Evolutionary conservation across 1,140 invertebrate species (phyloP), one percentile per base, ranked within the genome.

Genomic region (Scaptodrosophila lebanonensis): DNA sequence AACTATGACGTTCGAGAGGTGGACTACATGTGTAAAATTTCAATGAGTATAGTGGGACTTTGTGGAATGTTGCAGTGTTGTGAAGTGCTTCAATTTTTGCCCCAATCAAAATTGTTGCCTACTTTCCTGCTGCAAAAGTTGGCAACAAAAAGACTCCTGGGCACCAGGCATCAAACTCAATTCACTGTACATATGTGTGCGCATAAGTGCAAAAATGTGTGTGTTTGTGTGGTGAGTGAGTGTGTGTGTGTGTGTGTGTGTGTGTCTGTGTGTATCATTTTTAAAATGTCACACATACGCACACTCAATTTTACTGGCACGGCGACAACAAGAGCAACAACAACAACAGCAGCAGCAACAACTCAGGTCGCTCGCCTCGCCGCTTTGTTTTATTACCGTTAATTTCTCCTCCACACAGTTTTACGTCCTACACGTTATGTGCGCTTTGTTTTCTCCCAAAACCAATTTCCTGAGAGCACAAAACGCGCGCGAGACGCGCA

Each of bases 401-500:
- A 73, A 73, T 73, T 73, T 72, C 38, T 47, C 54, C 39, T 63
- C 68, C 70, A 53, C 51, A n/a, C n/a, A n/a, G 47, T 53, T 38
- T 44, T 54, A 18, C 25, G 16, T 27, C 15, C 43, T 13, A 32
- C 52, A 43, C n/a, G n/a, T 25, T 25, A 4, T 25, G 22, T 25
- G 22, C 22, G 8, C 8, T 25, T 25, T 25, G 8, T 25, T 25
- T 4, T 4, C 22, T 25, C 3, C 43, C 63, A 71, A 77, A 52
- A 79, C 71, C 67, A 77, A 77, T 77, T 77, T 73, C 51, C 56
- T 65, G 64, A 72, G 73, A 77, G 73, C 57, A 64, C 59, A 51
- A 18, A 17, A 39, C 39, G 43, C 45, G 13, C 33, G 22, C 22
- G n/a, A n/a, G n/a, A n/a, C n/a, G n/a, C n/a, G n/a, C n/a, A n/a